Conservation (phyloP, 2,888 invertebrate species). For the Nomada ferruginata region DNA sequence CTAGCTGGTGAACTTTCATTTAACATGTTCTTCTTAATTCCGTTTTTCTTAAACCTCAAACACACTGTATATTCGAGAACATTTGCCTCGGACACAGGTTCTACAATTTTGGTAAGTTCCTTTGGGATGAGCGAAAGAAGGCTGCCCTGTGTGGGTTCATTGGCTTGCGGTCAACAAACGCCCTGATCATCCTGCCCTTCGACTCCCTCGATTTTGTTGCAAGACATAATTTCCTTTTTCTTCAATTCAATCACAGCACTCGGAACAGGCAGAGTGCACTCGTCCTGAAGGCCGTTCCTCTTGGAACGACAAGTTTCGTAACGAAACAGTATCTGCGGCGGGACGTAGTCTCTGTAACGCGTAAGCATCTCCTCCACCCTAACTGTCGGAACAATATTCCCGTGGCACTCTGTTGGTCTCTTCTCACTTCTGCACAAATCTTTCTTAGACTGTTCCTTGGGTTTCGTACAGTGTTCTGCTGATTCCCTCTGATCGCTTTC, state of each 20-base stretch:
- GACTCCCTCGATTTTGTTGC: background rate
- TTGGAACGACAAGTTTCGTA: constrained; percentile 67
- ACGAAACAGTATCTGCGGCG: constrained; percentile 57
- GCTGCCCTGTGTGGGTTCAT: background rate
- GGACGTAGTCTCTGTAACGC: constrained; percentile 57
- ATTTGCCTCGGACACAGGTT: no score
- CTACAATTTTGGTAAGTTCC: no score
- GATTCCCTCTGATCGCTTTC: no score
- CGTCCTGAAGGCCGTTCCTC: constrained; percentile 75
- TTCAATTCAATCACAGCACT: constrained; percentile 50
- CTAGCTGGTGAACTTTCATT: no score
- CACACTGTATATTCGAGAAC: no score
- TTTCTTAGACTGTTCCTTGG: no score
- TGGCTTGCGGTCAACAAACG: constrained; percentile 9
- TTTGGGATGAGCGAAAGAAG: background rate
- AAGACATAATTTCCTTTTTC: constrained; percentile 11
- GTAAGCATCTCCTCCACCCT: constrained; percentile 53
- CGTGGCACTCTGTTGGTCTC: background rate
- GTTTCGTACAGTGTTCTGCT: no score
- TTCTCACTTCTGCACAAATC: background rate
- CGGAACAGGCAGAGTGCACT: constrained; percentile 65
- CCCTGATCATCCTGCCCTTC: background rate
- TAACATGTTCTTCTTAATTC: no score
- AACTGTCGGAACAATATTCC: background rate
- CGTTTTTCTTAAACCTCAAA: no score